These are phyloP conservation scores for Colistium nudipinnis DNA, from an alignment of 2,113 vertebrate genomes.

Conservation along the genomic window DNA sequence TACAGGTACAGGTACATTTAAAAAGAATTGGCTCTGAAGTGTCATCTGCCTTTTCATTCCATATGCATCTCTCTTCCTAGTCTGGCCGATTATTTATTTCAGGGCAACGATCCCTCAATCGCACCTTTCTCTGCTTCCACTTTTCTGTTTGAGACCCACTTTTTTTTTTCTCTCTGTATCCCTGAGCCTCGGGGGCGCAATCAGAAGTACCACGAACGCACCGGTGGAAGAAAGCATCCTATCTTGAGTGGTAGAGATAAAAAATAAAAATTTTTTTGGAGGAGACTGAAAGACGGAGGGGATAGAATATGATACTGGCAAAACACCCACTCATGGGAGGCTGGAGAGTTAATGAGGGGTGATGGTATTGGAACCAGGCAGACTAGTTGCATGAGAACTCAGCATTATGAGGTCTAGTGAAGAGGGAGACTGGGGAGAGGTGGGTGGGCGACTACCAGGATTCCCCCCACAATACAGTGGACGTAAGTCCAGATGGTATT, in stretches of 20 bases:
- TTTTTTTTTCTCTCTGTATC: background rate
- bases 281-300: constrained; percentile 32
- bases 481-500: constrained; percentile 73
- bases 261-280: constrained; percentile 32
- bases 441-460: constrained; percentile 29
- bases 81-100: constrained; percentile 28
- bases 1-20: background rate
- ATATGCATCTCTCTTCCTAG: constrained; percentile 2
- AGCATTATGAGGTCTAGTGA: constrained; percentile 50
- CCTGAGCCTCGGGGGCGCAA: constrained; percentile 41
- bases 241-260: constrained; percentile 26
- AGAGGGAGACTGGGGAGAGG: constrained; percentile 28
- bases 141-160: constrained; percentile 39
- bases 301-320: constrained; percentile 54
- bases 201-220: constrained; percentile 42
- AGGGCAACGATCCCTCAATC: background rate
- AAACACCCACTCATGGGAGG: constrained; percentile 35
- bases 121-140: constrained; percentile 13
- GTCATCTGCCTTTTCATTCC: constrained; percentile 3
- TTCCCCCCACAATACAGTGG: constrained; percentile 9
- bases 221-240: constrained; percentile 35
- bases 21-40: background rate
- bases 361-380: constrained; percentile 38
- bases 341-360: constrained; percentile 64
- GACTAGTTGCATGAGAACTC: constrained; percentile 51